Evolutionary conservation across 1,140 invertebrate genomes (phyloP).

Genomic region (Diabrotica virgifera): DNA sequence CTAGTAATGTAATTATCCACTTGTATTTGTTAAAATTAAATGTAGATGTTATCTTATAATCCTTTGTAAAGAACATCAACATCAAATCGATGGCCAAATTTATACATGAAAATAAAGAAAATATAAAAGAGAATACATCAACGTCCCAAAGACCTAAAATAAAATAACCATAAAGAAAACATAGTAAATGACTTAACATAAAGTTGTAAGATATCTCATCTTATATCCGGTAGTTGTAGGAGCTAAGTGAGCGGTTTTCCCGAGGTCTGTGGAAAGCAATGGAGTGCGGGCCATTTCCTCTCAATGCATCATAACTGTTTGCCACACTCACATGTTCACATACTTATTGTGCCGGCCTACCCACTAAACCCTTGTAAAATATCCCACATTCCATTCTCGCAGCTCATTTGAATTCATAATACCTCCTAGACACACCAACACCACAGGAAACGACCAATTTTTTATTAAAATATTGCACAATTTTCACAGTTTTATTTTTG

Average conservation of each 20-base stretch:
- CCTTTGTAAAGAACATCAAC: too few relatives aligned
- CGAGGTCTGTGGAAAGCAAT: slow-evolving; percentile 27
- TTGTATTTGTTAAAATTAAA: too few relatives aligned
- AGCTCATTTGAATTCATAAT: slow-evolving; percentile 20
- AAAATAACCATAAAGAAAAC: slow-evolving; percentile 29
- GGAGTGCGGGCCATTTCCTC: slow-evolving; percentile 32
- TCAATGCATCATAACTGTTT: slow-evolving; percentile 27
- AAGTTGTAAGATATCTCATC: slow-evolving; percentile 28
- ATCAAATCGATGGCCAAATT: too few relatives aligned
- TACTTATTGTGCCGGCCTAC: slow-evolving; percentile 17
- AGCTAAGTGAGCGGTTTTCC: slow-evolving; percentile 28
- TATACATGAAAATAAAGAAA: too few relatives aligned
- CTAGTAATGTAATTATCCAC: too few relatives aligned
- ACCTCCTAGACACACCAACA: slow-evolving; percentile 6
- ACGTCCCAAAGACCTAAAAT: not conserved
- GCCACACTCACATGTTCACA: slow-evolving; percentile 34
- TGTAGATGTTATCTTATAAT: too few relatives aligned
- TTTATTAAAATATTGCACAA: not conserved
- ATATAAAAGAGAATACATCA: too few relatives aligned
- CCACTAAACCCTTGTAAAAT: slow-evolving; percentile 16
- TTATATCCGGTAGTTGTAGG: slow-evolving; percentile 21
- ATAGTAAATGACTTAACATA: slow-evolving; percentile 31
- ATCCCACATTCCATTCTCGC: slow-evolving; percentile 8
- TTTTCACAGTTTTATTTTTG: not conserved
- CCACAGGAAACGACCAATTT: slow-evolving; percentile 5